A percentile compares a stretch with the other conserved stretches of the same genome.
Evolutionary conservation across 2,113 vertebrate genomes (phyloP).

Genomic region (Neogale vison): DNA sequence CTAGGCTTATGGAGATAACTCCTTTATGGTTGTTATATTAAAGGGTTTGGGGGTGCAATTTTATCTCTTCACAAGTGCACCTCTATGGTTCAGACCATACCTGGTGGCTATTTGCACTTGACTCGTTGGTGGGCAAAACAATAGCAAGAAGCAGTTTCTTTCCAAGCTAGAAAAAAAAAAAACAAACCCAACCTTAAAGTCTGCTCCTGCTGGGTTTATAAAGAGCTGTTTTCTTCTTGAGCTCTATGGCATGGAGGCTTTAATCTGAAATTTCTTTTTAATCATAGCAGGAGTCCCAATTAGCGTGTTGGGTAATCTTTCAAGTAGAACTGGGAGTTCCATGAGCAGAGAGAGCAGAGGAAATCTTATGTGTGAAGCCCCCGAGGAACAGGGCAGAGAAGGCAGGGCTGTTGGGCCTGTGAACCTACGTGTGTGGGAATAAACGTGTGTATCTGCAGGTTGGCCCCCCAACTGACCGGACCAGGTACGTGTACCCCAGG

Average conservation of each 20-base stretch:
- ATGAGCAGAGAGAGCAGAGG: slow-evolving; percentile 63
- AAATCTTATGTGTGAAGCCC: slow-evolving; percentile 36
- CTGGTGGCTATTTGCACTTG: slow-evolving; percentile 27
- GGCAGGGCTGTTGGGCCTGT: not conserved
- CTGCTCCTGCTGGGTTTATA: slow-evolving; percentile 83
- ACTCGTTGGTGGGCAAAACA: slow-evolving; percentile 71
- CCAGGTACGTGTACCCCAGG: not conserved
- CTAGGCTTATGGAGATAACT: slow-evolving; percentile 56
- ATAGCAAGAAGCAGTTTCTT: slow-evolving; percentile 75
- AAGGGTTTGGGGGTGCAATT: not conserved
- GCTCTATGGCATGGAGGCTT: slow-evolving; percentile 80
- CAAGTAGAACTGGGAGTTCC: slow-evolving; percentile 80
- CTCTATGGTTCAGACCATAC: slow-evolving; percentile 46
- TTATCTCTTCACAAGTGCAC: slow-evolving; percentile 59
- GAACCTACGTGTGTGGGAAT: not conserved
- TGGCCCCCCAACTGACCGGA: not conserved
- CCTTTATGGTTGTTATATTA: slow-evolving; percentile 41
- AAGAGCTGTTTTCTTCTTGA: slow-evolving; percentile 86
- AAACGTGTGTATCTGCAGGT: not conserved
- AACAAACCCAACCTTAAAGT: slow-evolving; percentile 67
- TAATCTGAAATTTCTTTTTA: slow-evolving; percentile 90
- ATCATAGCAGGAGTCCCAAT: slow-evolving; percentile 90
- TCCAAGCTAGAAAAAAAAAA: slow-evolving; percentile 74
- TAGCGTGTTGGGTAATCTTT: slow-evolving; percentile 86
- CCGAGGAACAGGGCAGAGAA: slow-evolving; percentile 14